A percentile compares a stretch with the other conserved stretches of the same genome.
phyloP scores from a whole-genome alignment of 2,797 vertebrate species.

The Ctenosaura bakeri region DNA sequence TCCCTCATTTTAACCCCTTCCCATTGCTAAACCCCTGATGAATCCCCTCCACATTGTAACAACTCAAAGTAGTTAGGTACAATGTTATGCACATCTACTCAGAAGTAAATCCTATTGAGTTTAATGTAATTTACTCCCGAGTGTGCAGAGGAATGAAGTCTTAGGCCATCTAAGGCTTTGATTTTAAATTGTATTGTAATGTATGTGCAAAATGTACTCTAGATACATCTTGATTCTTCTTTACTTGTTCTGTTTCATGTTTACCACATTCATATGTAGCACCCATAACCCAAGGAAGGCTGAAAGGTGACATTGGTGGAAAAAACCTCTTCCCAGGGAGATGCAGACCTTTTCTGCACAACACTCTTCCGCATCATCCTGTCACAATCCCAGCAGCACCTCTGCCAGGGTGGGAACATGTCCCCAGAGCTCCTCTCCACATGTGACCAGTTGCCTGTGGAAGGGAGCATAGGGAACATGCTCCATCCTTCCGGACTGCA shows the following conservation, averaged over 20 bases:
- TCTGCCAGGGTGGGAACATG: too few species aligned
- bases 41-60: too few species aligned
- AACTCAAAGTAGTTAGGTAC: not conserved
- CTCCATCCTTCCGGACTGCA: too few species aligned
- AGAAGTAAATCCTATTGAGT: not conserved
- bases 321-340: not conserved
- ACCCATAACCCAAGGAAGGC: not conserved
- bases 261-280: not conserved
- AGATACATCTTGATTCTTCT: not conserved
- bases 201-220: not conserved
- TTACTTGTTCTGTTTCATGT: not conserved
- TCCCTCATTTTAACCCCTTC: too few species aligned
- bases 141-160: too few species aligned
- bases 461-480: too few species aligned
- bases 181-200: not conserved
- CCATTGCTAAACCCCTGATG: not conserved
- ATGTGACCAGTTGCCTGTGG: too few species aligned
- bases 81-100: not conserved
- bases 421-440: too few species aligned
- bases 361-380: too few species aligned
- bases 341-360: too few species aligned
- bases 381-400: too few species aligned
- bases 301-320: not conserved
- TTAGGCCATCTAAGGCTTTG: not conserved
- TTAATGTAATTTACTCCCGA: not conserved